Evolutionary conservation across 2,797 vertebrate genomes (phyloP).

Genomic region (Podargus strigoides): DNA sequence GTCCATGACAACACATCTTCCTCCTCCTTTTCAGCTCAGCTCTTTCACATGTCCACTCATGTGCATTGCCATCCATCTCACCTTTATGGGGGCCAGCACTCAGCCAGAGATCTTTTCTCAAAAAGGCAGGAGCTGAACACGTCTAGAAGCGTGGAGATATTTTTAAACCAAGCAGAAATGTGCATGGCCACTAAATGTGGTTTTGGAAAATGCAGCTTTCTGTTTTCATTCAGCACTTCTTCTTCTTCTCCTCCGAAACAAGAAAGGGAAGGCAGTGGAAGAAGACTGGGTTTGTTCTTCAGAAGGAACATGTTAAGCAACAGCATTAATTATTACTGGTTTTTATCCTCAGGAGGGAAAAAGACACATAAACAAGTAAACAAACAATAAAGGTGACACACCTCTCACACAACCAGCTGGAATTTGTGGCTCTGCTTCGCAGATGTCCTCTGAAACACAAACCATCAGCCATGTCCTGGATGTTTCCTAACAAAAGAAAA

Average conservation of each 20-base stretch:
- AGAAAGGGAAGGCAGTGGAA: not conserved
- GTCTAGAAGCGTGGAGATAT: not conserved
- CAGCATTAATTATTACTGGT: not conserved
- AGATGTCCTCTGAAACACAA: not conserved
- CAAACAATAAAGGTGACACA: not conserved
- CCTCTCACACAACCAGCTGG: not conserved
- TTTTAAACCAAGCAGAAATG: not conserved
- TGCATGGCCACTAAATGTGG: not conserved
- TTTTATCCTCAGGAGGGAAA: not conserved
- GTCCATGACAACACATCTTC: not conserved
- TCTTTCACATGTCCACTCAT: not conserved
- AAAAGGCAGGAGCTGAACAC: not conserved
- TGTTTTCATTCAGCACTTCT: slow-evolving; percentile 1
- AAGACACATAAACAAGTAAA: not conserved
- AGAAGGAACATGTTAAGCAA: not conserved
- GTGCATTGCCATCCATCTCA: not conserved
- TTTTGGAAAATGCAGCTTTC: not conserved
- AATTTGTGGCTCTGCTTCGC: not conserved
- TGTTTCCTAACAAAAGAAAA: not conserved
- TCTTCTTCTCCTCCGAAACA: slow-evolving; percentile 11
- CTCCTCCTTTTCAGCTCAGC: not conserved
- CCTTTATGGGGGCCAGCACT: not conserved
- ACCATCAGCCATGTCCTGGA: not conserved
- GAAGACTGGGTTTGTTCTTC: not conserved
- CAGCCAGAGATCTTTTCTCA: not conserved